These are phyloP conservation scores for Arvicanthis niloticus DNA, from an alignment of 2,113 vertebrate species.

Conservation along the genomic window DNA sequence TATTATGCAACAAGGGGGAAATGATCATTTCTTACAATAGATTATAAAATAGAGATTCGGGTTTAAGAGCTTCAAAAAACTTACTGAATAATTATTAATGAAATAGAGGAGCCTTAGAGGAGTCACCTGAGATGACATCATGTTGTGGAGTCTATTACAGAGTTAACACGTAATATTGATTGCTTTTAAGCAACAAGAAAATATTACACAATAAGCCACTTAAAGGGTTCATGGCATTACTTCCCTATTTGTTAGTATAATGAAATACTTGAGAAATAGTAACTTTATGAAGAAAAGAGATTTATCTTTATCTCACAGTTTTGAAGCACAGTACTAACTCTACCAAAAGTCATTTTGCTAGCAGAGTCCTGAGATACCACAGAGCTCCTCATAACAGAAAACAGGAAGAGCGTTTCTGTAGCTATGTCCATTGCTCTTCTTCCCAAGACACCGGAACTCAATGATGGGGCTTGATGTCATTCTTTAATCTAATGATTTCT, in stretches of 20 bases:
- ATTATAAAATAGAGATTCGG: background rate
- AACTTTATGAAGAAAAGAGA: background rate
- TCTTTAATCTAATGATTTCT: background rate
- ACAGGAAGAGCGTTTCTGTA: no score
- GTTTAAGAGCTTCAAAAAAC: background rate
- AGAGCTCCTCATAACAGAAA: fast-evolving
- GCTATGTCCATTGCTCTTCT: background rate
- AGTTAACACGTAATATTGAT: background rate
- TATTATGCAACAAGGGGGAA: background rate
- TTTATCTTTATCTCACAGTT: background rate
- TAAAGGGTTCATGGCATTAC: background rate
- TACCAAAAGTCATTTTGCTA: background rate
- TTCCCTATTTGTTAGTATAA: background rate
- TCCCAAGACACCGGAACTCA: background rate
- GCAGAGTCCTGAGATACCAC: background rate
- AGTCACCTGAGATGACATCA: background rate
- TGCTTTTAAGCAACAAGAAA: background rate
- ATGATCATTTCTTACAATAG: background rate
- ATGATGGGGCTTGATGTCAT: background rate
- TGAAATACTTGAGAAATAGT: background rate
- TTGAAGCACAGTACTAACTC: background rate
- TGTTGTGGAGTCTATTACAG: background rate
- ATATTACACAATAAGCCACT: background rate
- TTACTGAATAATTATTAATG: background rate
- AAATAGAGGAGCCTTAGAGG: background rate